phyloP scores from a whole-genome alignment of 2,888 invertebrate species.

The Sinotaia quadrata region DNA sequence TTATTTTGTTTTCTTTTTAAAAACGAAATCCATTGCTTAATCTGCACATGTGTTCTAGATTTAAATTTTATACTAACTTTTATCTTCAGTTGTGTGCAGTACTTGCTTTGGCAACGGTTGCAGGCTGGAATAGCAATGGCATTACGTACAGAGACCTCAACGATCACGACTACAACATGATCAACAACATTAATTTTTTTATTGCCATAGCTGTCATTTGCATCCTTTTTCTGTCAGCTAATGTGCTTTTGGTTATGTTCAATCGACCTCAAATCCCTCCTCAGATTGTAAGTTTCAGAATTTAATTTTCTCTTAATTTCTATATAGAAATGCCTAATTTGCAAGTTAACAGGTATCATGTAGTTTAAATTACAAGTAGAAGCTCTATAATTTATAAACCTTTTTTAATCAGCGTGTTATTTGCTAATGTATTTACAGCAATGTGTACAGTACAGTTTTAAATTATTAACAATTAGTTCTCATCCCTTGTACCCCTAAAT shows the following conservation, averaged over 20 bases:
- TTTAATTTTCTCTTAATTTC: slow-evolving; percentile 15
- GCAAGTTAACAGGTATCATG: not conserved
- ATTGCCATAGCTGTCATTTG: slow-evolving; percentile 38
- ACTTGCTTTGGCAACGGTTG: slow-evolving; percentile 36
- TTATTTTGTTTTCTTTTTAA: no score
- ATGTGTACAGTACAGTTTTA: no score
- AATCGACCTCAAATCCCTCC: slow-evolving; percentile 24
- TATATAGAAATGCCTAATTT: not conserved
- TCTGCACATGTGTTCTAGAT: no score
- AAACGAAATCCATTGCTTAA: no score
- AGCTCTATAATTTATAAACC: no score
- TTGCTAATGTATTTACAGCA: no score
- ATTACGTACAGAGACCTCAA: slow-evolving; percentile 41
- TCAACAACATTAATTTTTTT: slow-evolving; percentile 41
- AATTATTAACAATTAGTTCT: no score
- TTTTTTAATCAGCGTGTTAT: no score
- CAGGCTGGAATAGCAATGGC: slow-evolving; percentile 43
- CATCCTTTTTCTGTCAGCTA: slow-evolving; percentile 33
- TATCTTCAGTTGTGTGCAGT: slow-evolving; percentile 42
- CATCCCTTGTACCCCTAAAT: no score
- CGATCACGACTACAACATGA: slow-evolving; percentile 39
- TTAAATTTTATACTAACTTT: no score
- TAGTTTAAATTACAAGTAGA: not conserved
- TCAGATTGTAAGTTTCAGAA: slow-evolving; percentile 26
- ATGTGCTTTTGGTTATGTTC: slow-evolving; percentile 24